Base-by-base conservation (phyloP, 1,140 invertebrate genomes). In the Battus philenor region DNA sequence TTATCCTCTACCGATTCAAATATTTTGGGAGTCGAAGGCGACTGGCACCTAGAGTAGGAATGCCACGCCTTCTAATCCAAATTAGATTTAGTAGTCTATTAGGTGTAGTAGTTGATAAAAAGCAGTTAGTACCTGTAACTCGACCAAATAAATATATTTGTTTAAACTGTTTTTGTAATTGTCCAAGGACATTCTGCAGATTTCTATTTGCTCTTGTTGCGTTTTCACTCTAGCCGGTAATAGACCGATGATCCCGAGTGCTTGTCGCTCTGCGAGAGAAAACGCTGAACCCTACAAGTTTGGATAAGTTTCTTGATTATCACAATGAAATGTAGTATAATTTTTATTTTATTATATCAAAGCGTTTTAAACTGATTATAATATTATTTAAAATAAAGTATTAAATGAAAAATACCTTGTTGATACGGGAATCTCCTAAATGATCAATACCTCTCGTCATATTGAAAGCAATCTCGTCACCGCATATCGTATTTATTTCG, bases 171-270 rank as follows among this genome's bases (percentile, higher is more conserved):
- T 93, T 20, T 92, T 89, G 67, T 96, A 95, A 65, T 95, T 91
- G 70, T 95, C 91, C 7, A 98, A 86, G 38, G 94, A 95, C 54
- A 92, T 91, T 68, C 94, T 90, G 77, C 95, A 96, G 27, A 97
- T 91, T 59, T 94, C 91, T 50, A 97, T 81, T 82, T 98, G 96
- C 77, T 97, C 94, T 62, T 97, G 95, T 82, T 96, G 95, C 1
- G 92, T 95, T 89, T 97, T 97, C 75, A 97, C 95, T 51, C 93
- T 89, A 9, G 97, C 95, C 6, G 97, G 96, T 70, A 97, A 91
- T 18, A 98, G 86, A 8, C 97, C 97, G 68, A 97, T 96, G 61
- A 98, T 95, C 44, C 96, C 96, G 47, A 98, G 88, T 1, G 92
- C 89, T 89, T 98, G 95, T 43, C 97, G 90, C 75, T 98, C 97